Evolutionary conservation across 1,140 invertebrate genomes (phyloP).

Genomic region (Zaprionus taronus): DNA sequence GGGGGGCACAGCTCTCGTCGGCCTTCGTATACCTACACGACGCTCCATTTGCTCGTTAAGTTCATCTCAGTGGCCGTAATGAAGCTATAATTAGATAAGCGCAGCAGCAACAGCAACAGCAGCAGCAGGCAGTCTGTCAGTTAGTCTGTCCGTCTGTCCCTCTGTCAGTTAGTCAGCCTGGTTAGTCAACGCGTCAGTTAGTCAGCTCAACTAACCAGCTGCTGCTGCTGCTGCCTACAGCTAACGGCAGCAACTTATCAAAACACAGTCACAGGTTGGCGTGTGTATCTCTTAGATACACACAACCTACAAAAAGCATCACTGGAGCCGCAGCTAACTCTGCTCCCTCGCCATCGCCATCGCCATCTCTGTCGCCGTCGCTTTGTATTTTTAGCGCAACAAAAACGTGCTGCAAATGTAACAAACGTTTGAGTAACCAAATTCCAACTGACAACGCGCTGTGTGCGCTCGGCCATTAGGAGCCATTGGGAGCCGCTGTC

Average conservation of each 20-base stretch:
- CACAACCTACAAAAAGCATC: not conserved
- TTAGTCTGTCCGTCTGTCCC: not conserved
- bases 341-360: conserved; percentile 5
- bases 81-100: conserved; percentile 82
- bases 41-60: conserved; percentile 52
- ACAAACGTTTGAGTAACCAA: conserved; percentile 72
- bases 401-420: conserved; percentile 50
- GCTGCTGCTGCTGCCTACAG: conserved; percentile 32
- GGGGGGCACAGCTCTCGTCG: conserved; percentile 2
- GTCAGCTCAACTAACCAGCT: conserved; percentile 47
- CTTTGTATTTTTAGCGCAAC: conserved; percentile 67
- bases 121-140: conserved; percentile 18
- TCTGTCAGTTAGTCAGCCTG: conserved; percentile 14
- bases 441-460: conserved; percentile 61
- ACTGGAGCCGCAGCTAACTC: not conserved
- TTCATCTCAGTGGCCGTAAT: conserved; percentile 62
- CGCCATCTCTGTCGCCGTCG: conserved; percentile 3
- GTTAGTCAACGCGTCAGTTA: conserved; percentile 16
- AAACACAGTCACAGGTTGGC: conserved; percentile 10
- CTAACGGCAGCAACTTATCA: conserved; percentile 31
- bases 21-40: conserved; percentile 34
- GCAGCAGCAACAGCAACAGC: conserved; percentile 45
- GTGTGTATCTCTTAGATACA: conserved; percentile 53
- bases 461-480: conserved; percentile 26
- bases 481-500: conserved; percentile 17